Percentiles rank a stretch among this genome's conserved stretches.
These are phyloP conservation scores for silkworm (Bombyx mori) DNA, from an alignment of 1,140 invertebrate genomes.

Conservation along the genomic window ASM3026992v2 NC_085128.1:5661001-5661500, in stretches of 20 bases:
- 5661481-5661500: too few relatives aligned
- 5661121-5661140: constrained; percentile 54
- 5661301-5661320: not conserved
- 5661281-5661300: constrained; percentile 24
- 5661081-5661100: constrained; percentile 48
- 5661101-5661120: constrained; percentile 47
- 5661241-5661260: constrained; percentile 49
- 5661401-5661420: too few relatives aligned
- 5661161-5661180: constrained; percentile 52
- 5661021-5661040: constrained; percentile 66
- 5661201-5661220: constrained; percentile 63
- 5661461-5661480: too few relatives aligned
- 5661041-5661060: constrained; percentile 57
- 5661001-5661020: constrained; percentile 28
- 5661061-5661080: constrained; percentile 58
- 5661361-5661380: constrained; percentile 12
- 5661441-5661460: too few relatives aligned
- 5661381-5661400: not conserved
- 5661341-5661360: constrained; percentile 7
- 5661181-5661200: constrained; percentile 51
- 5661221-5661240: constrained; percentile 64
- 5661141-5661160: constrained; percentile 65
- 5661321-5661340: constrained; percentile 11
- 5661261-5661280: constrained; percentile 30
- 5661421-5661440: too few relatives aligned